A percentile compares a stretch with the other conserved stretches of the same genome.
Evolutionary conservation across 2,888 invertebrate genomes (phyloP).

Genomic region (Lithophane ornitopus): DNA sequence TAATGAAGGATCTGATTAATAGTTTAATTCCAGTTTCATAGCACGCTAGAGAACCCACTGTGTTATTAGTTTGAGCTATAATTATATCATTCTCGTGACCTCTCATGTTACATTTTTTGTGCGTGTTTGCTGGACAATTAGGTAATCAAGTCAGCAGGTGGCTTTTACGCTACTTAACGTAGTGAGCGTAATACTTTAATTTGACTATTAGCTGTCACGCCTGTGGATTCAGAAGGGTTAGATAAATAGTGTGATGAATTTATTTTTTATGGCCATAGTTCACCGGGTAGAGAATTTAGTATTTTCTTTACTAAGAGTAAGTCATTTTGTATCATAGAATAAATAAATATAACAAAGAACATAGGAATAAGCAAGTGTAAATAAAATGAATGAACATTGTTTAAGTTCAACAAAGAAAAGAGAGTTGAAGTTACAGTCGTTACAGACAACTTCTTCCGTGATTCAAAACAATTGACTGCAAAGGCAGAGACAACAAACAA

Average conservation of each 20-base stretch:
- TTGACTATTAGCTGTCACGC: constrained; percentile 35
- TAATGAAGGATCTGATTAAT: constrained; percentile 58
- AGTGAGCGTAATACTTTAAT: constrained; percentile 38
- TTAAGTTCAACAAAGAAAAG: constrained; percentile 8
- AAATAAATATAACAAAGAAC: neutral
- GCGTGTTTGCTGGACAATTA: constrained; percentile 59
- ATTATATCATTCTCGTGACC: constrained; percentile 57
- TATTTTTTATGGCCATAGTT: neutral
- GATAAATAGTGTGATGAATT: neutral
- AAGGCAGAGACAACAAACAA: constrained; percentile 20
- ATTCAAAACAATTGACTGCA: constrained; percentile 33
- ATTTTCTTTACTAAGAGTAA: no score
- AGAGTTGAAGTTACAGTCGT: neutral
- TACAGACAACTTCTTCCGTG: neutral
- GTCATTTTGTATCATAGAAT: neutral
- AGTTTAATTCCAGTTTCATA: constrained; percentile 41
- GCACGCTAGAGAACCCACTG: constrained; percentile 45
- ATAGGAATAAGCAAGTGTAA: neutral
- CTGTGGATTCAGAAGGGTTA: constrained; percentile 21
- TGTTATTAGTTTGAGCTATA: constrained; percentile 42
- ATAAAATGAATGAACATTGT: constrained; percentile 2
- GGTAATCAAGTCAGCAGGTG: constrained; percentile 58
- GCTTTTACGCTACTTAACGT: constrained; percentile 42
- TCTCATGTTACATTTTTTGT: constrained; percentile 45
- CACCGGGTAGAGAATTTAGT: neutral